A percentile compares a stretch with the other conserved stretches of the same genome.
Conservation (phyloP, 2,797 vertebrate genomes). For the Pampus argenteus region DNA sequence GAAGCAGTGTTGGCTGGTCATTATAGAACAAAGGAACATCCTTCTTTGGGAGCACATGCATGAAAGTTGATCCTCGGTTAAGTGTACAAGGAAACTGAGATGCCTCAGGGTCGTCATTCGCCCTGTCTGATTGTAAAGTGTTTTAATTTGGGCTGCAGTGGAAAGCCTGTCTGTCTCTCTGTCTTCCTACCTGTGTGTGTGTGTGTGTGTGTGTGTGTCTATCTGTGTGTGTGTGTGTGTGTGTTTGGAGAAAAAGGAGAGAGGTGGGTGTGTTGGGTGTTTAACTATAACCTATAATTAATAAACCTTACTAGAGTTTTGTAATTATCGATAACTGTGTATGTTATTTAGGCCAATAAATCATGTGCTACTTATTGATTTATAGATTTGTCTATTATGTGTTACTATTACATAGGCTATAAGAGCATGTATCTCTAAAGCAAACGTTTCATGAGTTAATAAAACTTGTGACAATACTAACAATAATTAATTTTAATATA, state of each 20-base stretch:
- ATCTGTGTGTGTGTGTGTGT: no score
- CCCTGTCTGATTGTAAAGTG: constrained; percentile 79
- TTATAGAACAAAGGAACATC: constrained; percentile 78
- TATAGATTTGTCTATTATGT: background rate
- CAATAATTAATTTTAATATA: no score
- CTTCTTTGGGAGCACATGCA: constrained; percentile 74
- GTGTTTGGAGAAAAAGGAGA: no score
- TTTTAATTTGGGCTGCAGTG: constrained; percentile 72
- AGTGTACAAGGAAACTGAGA: constrained; percentile 79
- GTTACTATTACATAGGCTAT: background rate
- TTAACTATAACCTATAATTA: background rate
- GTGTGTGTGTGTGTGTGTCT: no score
- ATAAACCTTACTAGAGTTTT: background rate
- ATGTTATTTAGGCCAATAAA: background rate
- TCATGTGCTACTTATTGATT: background rate
- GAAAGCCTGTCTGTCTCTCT: constrained; percentile 41
- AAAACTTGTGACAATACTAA: no score
- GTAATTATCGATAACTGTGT: background rate
- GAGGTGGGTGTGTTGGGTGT: background rate
- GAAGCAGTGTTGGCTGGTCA: constrained; percentile 38
- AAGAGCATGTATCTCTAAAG: background rate
- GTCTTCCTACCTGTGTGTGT: background rate
- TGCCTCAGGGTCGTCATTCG: constrained; percentile 70
- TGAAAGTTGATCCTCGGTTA: constrained; percentile 84
- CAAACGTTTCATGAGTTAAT: background rate